Evolutionary conservation across 2,113 vertebrate genomes (phyloP), one percentile per base, ranked within the genome.

Genomic region (Cyprinodon brontotheroides): DNA sequence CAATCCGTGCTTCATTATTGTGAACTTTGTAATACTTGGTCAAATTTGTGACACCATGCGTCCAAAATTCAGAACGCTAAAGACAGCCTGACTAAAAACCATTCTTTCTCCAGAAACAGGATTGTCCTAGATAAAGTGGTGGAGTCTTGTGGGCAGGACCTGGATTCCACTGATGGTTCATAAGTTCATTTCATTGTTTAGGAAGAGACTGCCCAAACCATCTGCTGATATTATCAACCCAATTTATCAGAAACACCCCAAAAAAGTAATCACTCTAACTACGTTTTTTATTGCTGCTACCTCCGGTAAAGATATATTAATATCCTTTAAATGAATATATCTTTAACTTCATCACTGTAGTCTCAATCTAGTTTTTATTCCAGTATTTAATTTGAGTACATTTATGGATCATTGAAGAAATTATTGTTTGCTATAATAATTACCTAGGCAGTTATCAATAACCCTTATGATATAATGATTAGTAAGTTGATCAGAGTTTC

Each of bases 91-190:
- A 78, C 47, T 77, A 47, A 65, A 70, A 69, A 64, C 57, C 70
- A 41, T 20, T 75, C 39, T 80, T 82, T 60, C 73, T 41, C 36
- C 6, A 41, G 20, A 60, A 74, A 43, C 41, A 14, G n/a, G 64
- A 47, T 65, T 80, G 85, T 65, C 80, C 86, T 81, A 82, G 65
- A 87, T 90, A 79, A 72, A 70, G 71, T 70, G 70, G 65, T 81
- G 64, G 65, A 78, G 48, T 62, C 64, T 65, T 72, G 59, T 64
- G 43, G 82, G 70, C 69, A 48, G 61, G 64, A 68, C 50, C 74
- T 82, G 65, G 76, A 86, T 80, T 81, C 75, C 83, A 81, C 65
- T 11, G 48, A 36, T 70, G 78, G 82, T 85, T 90, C 83, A 81
- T 11, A 74, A 87, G 87, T 90, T 86, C 70, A 86, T 60, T 38